Evolutionary conservation across 2,113 vertebrate genomes (phyloP), one percentile per base, ranked within the genome.

Genomic region (Nycticryphes semicollaris): DNA sequence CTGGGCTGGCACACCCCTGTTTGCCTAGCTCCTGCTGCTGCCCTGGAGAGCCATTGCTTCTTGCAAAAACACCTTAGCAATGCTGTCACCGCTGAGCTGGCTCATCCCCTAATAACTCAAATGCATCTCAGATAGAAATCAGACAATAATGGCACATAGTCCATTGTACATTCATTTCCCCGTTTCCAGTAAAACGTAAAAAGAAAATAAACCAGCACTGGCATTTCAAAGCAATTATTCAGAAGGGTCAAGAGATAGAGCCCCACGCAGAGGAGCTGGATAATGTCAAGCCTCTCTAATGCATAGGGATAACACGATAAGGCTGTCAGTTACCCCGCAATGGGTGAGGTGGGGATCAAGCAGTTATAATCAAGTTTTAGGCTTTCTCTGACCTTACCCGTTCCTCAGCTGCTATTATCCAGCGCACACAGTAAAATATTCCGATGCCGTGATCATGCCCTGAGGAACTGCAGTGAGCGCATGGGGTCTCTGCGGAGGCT

Each of bases 201-300:
- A 41, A 3, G 89, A 57, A 94, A 91, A 87, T 24, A 88, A 73
- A 66, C 30, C 64, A 18, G 54, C 50, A 7, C 76, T 89, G 90
- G 93, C 94, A 73, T 97, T 94, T 96, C 81, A 87, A 96, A 82
- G 92, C 89, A 93, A 97, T 96, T 94, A 93, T 14, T 41, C 23
- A 62, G 78, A 43, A 92, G 93, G 94, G 73, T 81, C 87, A 73
- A 59, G 80, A 91, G 93, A 84, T 82, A 77, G 76, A 91, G 84
- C 63, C 70, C 81, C 72, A 33, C 25, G 39, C 12, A 1, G 89
- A 80, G 95, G 91, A 93, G 93, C 94, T 92, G 97, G 97, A 96
- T 91, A 95, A 67, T 27, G 30, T 90, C 75, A 14, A 47, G 15
- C 57, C 83, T 87, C 57, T 54, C 31, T 69, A 47, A 13, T 48